These are phyloP conservation scores for Macrosiphum euphorbiae DNA, from an alignment of 2,888 invertebrate genomes.

Conservation along the genomic window DNA sequence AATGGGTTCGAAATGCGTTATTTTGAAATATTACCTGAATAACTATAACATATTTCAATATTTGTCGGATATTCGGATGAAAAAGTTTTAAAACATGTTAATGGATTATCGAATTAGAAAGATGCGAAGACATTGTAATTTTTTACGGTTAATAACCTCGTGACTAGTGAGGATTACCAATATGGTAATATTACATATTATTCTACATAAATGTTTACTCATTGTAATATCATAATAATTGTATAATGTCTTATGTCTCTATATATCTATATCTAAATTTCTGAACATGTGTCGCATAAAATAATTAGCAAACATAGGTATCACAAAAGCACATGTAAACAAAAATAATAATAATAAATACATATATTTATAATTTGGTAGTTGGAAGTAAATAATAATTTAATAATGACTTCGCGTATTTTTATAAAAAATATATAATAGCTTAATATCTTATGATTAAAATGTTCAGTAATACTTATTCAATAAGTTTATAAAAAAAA, in stretches of 20 bases:
- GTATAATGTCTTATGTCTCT: not conserved
- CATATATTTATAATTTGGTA: not conserved
- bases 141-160: not conserved
- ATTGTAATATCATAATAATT: not conserved
- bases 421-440: not conserved
- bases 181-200: not conserved
- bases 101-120: not conserved
- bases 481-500: not conserved
- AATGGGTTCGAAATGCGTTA: not conserved
- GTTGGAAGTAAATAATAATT: not conserved
- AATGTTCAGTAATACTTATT: not conserved
- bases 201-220: not conserved
- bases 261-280: not conserved
- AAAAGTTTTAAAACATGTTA: conserved; percentile 22
- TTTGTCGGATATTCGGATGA: not conserved
- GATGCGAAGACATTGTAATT: not conserved
- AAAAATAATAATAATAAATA: not conserved
- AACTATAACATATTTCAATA: not conserved
- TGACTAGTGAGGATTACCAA: not conserved
- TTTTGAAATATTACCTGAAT: conserved; percentile 16
- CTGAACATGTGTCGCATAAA: not conserved
- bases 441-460: not conserved
- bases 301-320: not conserved
- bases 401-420: not conserved
- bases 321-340: not conserved